These are phyloP conservation scores for Rhagium mordax DNA, from an alignment of 2,888 invertebrate genomes.

Conservation along the genomic window DNA sequence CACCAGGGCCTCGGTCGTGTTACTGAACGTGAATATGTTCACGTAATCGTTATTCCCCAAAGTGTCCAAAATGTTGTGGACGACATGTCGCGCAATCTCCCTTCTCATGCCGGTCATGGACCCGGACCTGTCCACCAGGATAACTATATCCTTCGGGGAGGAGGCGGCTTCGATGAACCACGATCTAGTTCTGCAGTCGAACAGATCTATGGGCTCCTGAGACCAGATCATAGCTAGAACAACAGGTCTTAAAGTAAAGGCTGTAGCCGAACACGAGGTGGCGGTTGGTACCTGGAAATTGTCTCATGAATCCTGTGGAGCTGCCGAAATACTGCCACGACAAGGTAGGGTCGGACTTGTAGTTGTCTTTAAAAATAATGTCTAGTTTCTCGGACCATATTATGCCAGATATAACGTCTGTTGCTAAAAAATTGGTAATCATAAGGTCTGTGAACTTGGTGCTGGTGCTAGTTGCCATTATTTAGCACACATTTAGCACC, in stretches of 20 bases:
- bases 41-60: constrained; percentile 98
- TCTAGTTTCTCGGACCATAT: constrained; percentile 97
- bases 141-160: constrained; percentile 93
- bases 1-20: constrained; percentile 85
- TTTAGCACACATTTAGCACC: too few species aligned
- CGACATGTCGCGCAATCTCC: constrained; percentile 92
- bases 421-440: constrained; percentile 72
- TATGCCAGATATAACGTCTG: constrained; percentile 91
- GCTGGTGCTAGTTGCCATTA: too few species aligned
- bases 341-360: constrained; percentile 87
- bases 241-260: not conserved
- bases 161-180: constrained; percentile 99
- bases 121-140: constrained; percentile 79
- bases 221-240: constrained; percentile 84
- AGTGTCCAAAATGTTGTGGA: constrained; percentile 93
- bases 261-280: not conserved
- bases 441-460: too few species aligned
- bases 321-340: constrained; percentile 99
- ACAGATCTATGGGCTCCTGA: constrained; percentile 89
- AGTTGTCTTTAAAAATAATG: constrained; percentile 89
- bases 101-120: constrained; percentile 81
- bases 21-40: constrained; percentile 94
- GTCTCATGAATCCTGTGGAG: constrained; percentile 96
- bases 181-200: constrained; percentile 93
- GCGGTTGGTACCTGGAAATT: constrained; percentile 85